Base-by-base conservation (phyloP, 2,888 invertebrate species). In the Alentia gelatinosa region DNA sequence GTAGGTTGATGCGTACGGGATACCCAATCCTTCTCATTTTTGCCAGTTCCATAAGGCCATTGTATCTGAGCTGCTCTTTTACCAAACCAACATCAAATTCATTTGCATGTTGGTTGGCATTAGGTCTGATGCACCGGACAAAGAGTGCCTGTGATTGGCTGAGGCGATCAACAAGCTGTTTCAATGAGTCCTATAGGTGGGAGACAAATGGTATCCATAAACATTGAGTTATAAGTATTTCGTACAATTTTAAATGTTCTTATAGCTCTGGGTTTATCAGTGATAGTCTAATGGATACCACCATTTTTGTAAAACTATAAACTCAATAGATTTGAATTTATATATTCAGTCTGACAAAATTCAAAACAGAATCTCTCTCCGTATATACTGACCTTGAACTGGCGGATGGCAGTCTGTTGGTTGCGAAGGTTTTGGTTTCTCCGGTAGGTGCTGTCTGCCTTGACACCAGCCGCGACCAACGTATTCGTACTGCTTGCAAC, bases 31-130 rank as follows among this genome's bases (percentile, higher is more conserved):
- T 93, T 50, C 95, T 92, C 68, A 95, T 94, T 90, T 93, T 93
- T 39, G 94, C 94, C 12, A 95, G 94, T 91, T 95, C 95, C 74
- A 95, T 86, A 5, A 95, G 93, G n/a, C 95, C 95, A 68, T 95
- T 95, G 91, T 94, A 94, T 12, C 92, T 92, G 19, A 95, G 92
- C 91, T 95, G 95, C 19, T 93, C 91, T 39, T 91, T 56, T 0
- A 95, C 95, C 30, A 94, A 89, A 9, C 93, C 93, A 5, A 91
- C 91, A 30, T 95, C 93, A 92, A 95, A 95, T 37, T 93, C 92
- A 37, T 93, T 91, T 0, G 94, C 92, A 7, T 91, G 83, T 89
- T 94, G 93, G 79, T 93, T 91, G 50, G 93, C 90, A 91, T 95
- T 95, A 19, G 95, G 94, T 89, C 94, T 94, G 15, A 95, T 93